phyloP scores from a whole-genome alignment of 2,888 invertebrate species.

The Drosophila neotestacea region DNA sequence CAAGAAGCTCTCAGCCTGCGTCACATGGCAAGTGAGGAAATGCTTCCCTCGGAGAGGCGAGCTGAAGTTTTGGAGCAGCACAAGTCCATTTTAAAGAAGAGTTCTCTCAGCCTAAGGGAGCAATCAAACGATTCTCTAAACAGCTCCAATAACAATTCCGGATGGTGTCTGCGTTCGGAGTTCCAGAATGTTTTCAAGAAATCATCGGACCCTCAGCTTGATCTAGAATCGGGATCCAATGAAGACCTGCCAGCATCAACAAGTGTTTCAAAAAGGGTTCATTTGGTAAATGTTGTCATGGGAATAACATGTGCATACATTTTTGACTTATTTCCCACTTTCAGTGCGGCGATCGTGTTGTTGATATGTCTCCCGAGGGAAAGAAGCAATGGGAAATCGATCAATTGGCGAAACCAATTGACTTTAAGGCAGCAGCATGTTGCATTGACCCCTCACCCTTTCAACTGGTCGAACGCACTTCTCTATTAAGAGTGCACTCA shows the following conservation, averaged over 20 bases:
- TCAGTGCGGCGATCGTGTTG: constrained; percentile 89
- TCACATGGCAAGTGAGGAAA: constrained; percentile 84
- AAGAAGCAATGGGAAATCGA: constrained; percentile 97
- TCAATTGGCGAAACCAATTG: constrained; percentile 93
- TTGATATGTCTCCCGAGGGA: constrained; percentile 97
- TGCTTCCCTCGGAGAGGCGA: constrained; percentile 75
- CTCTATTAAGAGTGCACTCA: constrained; percentile 97
- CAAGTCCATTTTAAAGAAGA: constrained; percentile 96
- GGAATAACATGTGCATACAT: background rate
- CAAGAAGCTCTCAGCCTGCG: constrained; percentile 90
- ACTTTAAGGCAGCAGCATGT: constrained; percentile 87
- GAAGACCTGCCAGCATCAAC: constrained; percentile 85
- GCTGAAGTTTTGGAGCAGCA: constrained; percentile 86
- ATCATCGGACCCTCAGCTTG: constrained; percentile 92
- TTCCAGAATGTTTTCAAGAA: constrained; percentile 96
- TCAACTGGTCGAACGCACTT: constrained; percentile 97
- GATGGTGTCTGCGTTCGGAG: constrained; percentile 93
- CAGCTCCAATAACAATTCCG: constrained; percentile 90
- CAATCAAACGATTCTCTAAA: constrained; percentile 87
- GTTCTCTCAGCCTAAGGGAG: constrained; percentile 91
- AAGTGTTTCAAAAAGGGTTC: constrained; percentile 93
- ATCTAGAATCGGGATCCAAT: constrained; percentile 87
- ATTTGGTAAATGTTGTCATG: constrained; percentile 90
- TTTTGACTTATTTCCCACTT: background rate
- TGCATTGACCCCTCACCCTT: constrained; percentile 99